Evolutionary conservation across 92 coral and sea anemone species (phyloP).

Genomic region (Phymanthus crucifer): DNA sequence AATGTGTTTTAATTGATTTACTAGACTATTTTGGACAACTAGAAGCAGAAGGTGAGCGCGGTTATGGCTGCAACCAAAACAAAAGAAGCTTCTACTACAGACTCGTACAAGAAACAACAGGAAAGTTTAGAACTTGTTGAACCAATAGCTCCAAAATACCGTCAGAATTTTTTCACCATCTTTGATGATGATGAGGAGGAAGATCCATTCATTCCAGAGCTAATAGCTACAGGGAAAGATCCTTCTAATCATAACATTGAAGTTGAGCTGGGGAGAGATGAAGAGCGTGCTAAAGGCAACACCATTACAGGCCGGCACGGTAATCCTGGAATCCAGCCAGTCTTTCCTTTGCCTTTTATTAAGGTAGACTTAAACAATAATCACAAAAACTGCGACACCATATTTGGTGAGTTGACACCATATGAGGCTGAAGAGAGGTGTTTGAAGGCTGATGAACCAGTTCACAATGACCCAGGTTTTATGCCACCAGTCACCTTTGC

Average conservation of each 20-base stretch:
- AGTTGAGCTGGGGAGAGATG: conserved; percentile 9
- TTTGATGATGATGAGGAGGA: background rate
- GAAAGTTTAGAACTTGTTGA: background rate
- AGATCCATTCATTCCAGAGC: conserved; percentile 4
- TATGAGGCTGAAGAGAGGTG: background rate
- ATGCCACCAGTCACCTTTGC: conserved; percentile 10
- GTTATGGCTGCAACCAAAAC: background rate
- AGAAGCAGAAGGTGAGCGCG: background rate
- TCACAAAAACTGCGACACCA: conserved; percentile 14
- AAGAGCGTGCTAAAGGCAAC: background rate
- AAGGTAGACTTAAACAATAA: conserved; percentile 38
- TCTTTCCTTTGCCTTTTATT: conserved; percentile 25
- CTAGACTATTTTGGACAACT: background rate
- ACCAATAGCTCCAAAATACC: conserved; percentile 9
- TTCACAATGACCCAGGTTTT: background rate
- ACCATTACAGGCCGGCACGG: background rate
- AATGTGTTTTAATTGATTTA: background rate
- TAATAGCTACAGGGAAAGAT: conserved; percentile 13
- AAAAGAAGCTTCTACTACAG: background rate
- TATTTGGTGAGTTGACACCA: background rate
- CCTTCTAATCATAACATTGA: conserved; percentile 26
- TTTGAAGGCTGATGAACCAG: conserved; percentile 5
- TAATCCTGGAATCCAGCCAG: background rate
- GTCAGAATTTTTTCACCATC: conserved; percentile 24
- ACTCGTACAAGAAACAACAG: background rate